Evolutionary conservation across 2,888 invertebrate species (phyloP).

Genomic region (Drosophila pseudotakahashii): DNA sequence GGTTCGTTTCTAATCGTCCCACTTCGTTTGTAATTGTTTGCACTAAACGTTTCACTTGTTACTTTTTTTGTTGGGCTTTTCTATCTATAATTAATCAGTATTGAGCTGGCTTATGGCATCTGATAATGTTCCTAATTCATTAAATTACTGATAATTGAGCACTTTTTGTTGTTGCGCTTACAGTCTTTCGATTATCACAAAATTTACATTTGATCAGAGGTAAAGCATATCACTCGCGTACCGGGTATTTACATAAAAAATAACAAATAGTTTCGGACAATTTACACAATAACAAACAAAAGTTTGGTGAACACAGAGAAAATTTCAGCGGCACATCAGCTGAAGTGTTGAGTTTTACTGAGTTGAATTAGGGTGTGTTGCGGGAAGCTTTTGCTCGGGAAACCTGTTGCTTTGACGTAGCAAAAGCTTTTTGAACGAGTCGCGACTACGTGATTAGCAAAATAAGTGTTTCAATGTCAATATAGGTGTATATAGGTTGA

Average conservation of each 20-base stretch:
- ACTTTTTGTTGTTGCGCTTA: conserved; percentile 7
- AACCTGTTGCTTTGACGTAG: conserved; percentile 17
- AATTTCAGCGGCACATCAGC: conserved; percentile 21
- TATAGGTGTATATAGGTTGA: neutral
- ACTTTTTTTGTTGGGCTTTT: too few relatives aligned
- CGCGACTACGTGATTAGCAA: conserved; percentile 9
- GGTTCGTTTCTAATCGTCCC: conserved; percentile 11
- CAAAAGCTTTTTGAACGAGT: conserved; percentile 15
- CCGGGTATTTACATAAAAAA: neutral
- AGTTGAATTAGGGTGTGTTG: conserved; percentile 12
- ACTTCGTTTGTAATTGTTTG: conserved; percentile 12
- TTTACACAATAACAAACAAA: conserved; percentile 19
- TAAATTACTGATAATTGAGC: conserved; percentile 39
- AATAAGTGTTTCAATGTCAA: conserved; percentile 9
- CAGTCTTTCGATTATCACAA: conserved; percentile 31
- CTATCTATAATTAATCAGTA: conserved; percentile 15
- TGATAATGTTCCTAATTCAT: conserved; percentile 21
- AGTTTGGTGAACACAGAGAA: conserved; percentile 7
- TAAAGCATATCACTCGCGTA: conserved; percentile 18
- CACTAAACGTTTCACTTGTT: neutral
- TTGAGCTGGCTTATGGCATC: neutral
- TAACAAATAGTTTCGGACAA: neutral
- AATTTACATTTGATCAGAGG: conserved; percentile 9
- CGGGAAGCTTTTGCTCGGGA: conserved; percentile 3
- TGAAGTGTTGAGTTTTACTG: conserved; percentile 28